phyloP scores from a whole-genome alignment of 2,888 invertebrate genomes.

The Pollenia angustigena region DNA sequence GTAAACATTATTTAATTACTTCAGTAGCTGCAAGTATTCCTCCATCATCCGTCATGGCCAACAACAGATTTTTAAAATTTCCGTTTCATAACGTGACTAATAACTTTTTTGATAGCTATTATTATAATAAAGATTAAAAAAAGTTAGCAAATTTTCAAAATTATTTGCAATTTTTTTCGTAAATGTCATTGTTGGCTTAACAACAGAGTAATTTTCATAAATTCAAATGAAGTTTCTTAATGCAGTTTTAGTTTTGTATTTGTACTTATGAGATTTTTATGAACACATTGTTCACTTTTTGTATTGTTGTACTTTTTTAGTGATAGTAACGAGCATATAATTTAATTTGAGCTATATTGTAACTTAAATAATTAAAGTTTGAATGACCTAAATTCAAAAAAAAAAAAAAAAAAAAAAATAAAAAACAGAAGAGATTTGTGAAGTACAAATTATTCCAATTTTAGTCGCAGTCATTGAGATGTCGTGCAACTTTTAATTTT shows the following conservation, averaged over 20 bases:
- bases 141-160: neutral
- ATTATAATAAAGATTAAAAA: neutral
- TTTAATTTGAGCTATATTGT: slow-evolving; percentile 22
- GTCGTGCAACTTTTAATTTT: no score
- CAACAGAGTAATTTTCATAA: slow-evolving; percentile 6
- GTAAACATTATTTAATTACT: no score
- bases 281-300: neutral
- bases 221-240: slow-evolving; percentile 24
- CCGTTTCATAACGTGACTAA: neutral
- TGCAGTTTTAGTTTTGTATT: slow-evolving; percentile 8
- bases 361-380: slow-evolving; percentile 47
- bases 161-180: neutral
- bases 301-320: neutral
- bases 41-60: no score
- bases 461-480: no score
- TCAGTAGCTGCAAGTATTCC: no score
- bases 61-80: no score
- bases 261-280: slow-evolving; percentile 21
- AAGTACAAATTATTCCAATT: no score
- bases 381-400: neutral
- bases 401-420: neutral
- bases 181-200: slow-evolving; percentile 39
- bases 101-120: neutral
- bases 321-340: slow-evolving; percentile 14
- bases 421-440: neutral